Conservation (phyloP, 2,113 vertebrate species). For the human region GRCh38 chr18:34045501-34046000, state of each 20-base stretch:
- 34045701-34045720: background rate
- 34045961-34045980: background rate
- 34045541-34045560: background rate
- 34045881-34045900: background rate
- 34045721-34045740: background rate
- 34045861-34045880: background rate
- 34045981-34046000: background rate
- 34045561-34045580: background rate
- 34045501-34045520: background rate
- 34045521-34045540: background rate
- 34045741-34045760: background rate
- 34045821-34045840: constrained; percentile 5
- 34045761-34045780: background rate
- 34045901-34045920: background rate
- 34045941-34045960: background rate
- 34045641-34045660: constrained; percentile 11
- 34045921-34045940: background rate
- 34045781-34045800: background rate
- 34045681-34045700: background rate
- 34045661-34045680: background rate
- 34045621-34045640: background rate
- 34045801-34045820: background rate
- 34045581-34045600: background rate
- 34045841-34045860: background rate
- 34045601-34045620: background rate